phyloP scores from a whole-genome alignment of 2,797 vertebrate species.

The Eidolon dupreanum region DNA sequence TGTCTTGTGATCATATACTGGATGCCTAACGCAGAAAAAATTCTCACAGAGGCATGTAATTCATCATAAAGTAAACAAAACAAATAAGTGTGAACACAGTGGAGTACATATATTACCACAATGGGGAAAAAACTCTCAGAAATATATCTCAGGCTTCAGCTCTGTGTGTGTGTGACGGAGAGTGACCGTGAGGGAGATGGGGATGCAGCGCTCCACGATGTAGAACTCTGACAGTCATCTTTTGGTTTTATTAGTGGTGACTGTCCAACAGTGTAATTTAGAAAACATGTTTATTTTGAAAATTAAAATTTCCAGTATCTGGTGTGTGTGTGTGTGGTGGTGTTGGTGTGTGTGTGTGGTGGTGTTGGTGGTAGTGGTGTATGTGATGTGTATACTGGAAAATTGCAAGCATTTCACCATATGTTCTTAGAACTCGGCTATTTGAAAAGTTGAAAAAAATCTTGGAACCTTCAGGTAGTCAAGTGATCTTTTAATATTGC shows the following conservation, averaged over 20 bases:
- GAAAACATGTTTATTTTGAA: not conserved
- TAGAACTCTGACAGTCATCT: not conserved
- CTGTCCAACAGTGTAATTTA: not conserved
- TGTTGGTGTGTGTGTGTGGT: not conserved
- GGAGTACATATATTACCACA: not conserved
- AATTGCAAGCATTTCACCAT: not conserved
- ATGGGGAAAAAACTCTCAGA: not conserved
- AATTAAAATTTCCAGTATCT: not conserved
- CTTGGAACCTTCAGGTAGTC: not conserved
- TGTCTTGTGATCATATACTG: not conserved
- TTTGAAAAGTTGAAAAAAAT: conserved; percentile 28
- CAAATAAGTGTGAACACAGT: not conserved
- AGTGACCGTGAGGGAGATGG: not conserved
- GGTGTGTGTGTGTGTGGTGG: not conserved
- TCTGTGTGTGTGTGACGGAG: not conserved
- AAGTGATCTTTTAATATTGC: not conserved
- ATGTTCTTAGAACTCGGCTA: not conserved
- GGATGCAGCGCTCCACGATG: accelerated
- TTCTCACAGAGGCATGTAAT: not conserved
- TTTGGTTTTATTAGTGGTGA: not conserved
- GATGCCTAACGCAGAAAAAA: not conserved
- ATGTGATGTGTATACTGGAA: not conserved
- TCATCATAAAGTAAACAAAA: conserved; percentile 18
- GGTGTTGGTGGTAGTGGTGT: not conserved
- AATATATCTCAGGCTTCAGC: not conserved